Conservation (phyloP, 2,113 vertebrate genomes). For the Sander lucioperca region DNA sequence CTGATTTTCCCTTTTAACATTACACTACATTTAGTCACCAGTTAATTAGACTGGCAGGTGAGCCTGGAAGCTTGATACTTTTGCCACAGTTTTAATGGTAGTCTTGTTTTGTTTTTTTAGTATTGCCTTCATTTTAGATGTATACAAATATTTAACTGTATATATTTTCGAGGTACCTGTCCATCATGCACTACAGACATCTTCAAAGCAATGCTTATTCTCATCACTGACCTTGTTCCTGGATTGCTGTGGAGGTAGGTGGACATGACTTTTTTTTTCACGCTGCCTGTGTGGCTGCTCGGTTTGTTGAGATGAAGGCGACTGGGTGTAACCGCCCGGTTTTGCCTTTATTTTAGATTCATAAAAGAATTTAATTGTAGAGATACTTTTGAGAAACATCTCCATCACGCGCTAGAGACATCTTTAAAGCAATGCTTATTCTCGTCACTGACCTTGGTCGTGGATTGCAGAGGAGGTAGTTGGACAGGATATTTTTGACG, state of each 20-base stretch:
- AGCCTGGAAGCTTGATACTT: background rate
- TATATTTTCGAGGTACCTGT: background rate
- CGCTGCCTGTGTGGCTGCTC: background rate
- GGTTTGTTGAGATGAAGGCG: constrained; percentile 6
- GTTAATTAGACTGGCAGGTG: background rate
- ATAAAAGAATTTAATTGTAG: background rate
- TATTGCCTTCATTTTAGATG: background rate
- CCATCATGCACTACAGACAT: background rate
- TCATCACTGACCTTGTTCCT: constrained; percentile 35
- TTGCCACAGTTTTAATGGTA: background rate
- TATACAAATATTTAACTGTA: background rate
- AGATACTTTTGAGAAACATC: background rate
- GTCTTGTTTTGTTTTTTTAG: background rate
- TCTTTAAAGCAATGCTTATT: background rate
- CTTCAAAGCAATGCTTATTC: background rate
- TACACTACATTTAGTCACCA: background rate
- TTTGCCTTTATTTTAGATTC: background rate
- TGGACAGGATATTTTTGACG: constrained; percentile 10
- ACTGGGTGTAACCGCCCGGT: background rate
- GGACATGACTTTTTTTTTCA: constrained; percentile 10
- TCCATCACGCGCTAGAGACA: background rate
- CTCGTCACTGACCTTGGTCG: constrained; percentile 36
- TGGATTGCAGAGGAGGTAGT: constrained; percentile 46
- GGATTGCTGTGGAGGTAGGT: constrained; percentile 46
- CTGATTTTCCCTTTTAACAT: background rate